Percentiles rank a stretch among this genome's conserved stretches.
Conservation (phyloP, 1,140 invertebrate species). For the Drosophila pandora region DNA sequence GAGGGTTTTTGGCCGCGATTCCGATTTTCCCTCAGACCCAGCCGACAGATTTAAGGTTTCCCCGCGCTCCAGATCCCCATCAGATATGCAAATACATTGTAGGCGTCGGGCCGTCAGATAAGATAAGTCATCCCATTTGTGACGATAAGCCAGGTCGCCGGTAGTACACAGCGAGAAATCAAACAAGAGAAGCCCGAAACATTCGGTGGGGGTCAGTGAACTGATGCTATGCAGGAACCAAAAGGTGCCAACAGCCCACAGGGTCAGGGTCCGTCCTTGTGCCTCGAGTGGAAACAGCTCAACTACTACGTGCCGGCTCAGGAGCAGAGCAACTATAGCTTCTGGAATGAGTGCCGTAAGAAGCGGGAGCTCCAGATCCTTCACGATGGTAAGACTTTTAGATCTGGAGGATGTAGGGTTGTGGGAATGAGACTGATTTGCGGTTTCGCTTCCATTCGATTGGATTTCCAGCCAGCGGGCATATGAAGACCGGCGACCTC, state of each 20-base stretch:
- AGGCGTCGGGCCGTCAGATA: slow-evolving; percentile 21
- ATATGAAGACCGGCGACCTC: slow-evolving; percentile 85
- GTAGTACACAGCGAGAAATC: slow-evolving; percentile 22
- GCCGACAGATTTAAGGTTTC: slow-evolving; percentile 65
- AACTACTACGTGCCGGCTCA: slow-evolving; percentile 80
- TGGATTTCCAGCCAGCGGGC: slow-evolving; percentile 84
- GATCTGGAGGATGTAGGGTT: not conserved
- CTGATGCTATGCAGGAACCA: slow-evolving; percentile 22
- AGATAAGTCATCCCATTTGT: slow-evolving; percentile 24
- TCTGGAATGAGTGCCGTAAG: slow-evolving; percentile 76
- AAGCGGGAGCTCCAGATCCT: slow-evolving; percentile 65
- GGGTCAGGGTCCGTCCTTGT: slow-evolving; percentile 45
- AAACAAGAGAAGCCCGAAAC: slow-evolving; percentile 1
- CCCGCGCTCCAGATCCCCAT: slow-evolving; percentile 13
- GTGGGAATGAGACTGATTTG: slow-evolving; percentile 41
- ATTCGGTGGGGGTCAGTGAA: slow-evolving; percentile 34
- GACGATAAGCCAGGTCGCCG: slow-evolving; percentile 8
- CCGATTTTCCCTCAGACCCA: not conserved
- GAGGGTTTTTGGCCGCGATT: slow-evolving; percentile 12
- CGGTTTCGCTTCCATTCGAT: slow-evolving; percentile 11
- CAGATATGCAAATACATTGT: slow-evolving; percentile 60
- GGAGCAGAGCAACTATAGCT: slow-evolving; percentile 77
- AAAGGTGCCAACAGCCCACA: slow-evolving; percentile 3
- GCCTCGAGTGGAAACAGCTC: slow-evolving; percentile 79
- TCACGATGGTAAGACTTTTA: slow-evolving; percentile 59